Conservation (phyloP, 2,888 invertebrate genomes). For the Agonopterix arenella region DNA sequence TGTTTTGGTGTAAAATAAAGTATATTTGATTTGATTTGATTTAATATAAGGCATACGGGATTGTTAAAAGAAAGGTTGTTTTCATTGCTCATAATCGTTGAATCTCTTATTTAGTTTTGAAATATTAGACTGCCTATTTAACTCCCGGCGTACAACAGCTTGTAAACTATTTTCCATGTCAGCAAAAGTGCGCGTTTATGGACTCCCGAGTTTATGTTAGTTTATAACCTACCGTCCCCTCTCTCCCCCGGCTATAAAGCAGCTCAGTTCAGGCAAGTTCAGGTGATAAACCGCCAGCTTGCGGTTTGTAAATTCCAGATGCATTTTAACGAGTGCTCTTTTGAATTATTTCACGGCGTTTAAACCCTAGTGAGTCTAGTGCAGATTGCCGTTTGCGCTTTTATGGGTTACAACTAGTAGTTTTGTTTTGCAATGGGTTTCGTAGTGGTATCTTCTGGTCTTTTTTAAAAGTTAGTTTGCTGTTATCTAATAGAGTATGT, state of each 20-base stretch:
- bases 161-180: slow-evolving; percentile 73
- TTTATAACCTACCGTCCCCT: slow-evolving; percentile 22
- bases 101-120: no score
- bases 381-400: slow-evolving; percentile 47
- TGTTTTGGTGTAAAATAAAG: no score
- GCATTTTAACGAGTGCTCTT: slow-evolving; percentile 64
- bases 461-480: no score
- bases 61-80: no score
- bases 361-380: slow-evolving; percentile 37
- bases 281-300: slow-evolving; percentile 58
- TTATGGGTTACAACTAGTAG: slow-evolving; percentile 35
- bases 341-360: slow-evolving; percentile 68
- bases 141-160: slow-evolving; percentile 36
- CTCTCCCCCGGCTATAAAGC: slow-evolving; percentile 32
- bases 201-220: slow-evolving; percentile 41
- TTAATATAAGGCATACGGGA: no score
- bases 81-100: no score
- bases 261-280: slow-evolving; percentile 36
- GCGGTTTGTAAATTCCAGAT: slow-evolving; percentile 55
- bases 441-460: no score
- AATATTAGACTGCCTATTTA: no score
- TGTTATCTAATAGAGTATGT: no score
- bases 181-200: slow-evolving; percentile 66
- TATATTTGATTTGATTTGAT: no score
- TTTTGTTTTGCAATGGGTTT: background rate